phyloP scores from a whole-genome alignment of 2,113 vertebrate species.

The Martes martes region DNA sequence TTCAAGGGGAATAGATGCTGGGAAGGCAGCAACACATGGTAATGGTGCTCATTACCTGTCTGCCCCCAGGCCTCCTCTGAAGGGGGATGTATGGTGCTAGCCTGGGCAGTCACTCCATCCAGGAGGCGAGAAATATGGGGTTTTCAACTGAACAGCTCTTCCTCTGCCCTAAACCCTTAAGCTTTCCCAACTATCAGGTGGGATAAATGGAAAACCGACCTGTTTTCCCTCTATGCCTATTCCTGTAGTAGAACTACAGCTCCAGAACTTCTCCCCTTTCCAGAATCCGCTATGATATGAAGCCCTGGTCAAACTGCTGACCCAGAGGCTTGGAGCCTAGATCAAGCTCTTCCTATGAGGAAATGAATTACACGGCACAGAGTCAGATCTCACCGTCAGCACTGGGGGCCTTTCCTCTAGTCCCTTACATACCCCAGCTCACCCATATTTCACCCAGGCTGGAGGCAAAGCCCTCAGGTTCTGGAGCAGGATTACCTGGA shows the following conservation, averaged over 20 bases:
- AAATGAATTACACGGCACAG: not conserved
- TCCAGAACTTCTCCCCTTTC: not conserved
- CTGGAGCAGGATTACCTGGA: not conserved
- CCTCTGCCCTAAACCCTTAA: not conserved
- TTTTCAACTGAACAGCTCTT: not conserved
- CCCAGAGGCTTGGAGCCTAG: not conserved
- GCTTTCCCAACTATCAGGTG: not conserved
- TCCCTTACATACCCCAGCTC: not conserved
- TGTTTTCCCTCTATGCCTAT: not conserved
- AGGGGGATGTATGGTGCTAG: too few relatives aligned
- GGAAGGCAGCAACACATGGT: not conserved
- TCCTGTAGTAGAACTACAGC: not conserved
- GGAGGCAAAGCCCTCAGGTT: not conserved
- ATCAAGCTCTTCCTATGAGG: too few relatives aligned
- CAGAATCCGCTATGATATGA: not conserved
- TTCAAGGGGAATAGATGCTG: not conserved
- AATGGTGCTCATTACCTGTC: not conserved
- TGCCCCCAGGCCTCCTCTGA: not conserved
- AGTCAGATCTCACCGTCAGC: fast-evolving
- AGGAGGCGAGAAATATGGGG: not conserved
- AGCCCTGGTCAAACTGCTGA: not conserved
- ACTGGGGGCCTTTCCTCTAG: not conserved
- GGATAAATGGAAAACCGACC: not conserved
- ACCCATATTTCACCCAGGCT: not conserved
- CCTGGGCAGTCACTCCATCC: too few relatives aligned